Base-by-base conservation (phyloP, 2,888 invertebrate genomes). In the Heliconius ethilla region DNA sequence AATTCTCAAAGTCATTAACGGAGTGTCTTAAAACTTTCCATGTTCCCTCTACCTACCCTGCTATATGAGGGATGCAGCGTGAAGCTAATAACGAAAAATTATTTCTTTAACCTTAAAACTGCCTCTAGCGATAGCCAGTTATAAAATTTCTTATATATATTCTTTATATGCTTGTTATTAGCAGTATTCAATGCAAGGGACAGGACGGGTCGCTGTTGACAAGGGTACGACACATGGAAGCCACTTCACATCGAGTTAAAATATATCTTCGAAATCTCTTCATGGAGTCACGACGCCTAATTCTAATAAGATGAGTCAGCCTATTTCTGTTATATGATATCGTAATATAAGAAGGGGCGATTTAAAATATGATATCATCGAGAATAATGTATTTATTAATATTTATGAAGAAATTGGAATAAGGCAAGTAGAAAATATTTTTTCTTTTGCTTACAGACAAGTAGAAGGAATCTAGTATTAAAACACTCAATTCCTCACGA, bases 211-310 rank as follows among this genome's bases (percentile, higher is more conserved):
- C 72, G 59, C 33, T 59, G 72, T 69, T 79, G 78, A 81, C 65
- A 76, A 78, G 77, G 79, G 78, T 81, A 25, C 67, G 79, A 75
- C 67, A 33, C 66, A 75, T 78, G 63, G 75, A 77, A 59, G 18
- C 66, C 40, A 72, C 77, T 77, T 27, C 70, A 69, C 51, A 76
- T 72, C 33, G 73, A 77, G 29, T 77, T 67, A 77, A 59, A 77
- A 73, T n/a, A 76, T 67, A 45, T 77, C 66, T 55, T 45, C 22
- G 45, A n/a, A 29, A 66, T 33, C 29, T 77, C 77, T 62, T 59
- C 40, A 67, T 69, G 59, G 37, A 27, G 37, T 59, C 73, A 66
- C 51, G 27, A 66, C 29, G 27, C 25, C 70, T 51, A 22, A 13
- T 27, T 40, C 22, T 67, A 69, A 73, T 40, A 77, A 40, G 59